Evolutionary conservation across 2,113 vertebrate species (phyloP).

Genomic region (Apistogramma diplotaenia): DNA sequence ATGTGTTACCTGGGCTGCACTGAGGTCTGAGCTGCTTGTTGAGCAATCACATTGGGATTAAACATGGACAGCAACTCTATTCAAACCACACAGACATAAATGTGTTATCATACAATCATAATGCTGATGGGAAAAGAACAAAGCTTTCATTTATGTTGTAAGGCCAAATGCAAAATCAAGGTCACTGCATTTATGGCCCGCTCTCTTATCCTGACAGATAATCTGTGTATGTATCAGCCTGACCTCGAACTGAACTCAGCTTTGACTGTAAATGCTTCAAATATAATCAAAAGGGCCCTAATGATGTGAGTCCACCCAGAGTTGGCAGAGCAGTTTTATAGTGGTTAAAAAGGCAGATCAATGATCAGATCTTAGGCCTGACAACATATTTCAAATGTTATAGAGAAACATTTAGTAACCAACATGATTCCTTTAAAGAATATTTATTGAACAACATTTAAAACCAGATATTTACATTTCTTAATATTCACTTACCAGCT

Average conservation of each 20-base stretch:
- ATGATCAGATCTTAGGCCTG: background rate
- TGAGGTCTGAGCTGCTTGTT: constrained; percentile 18
- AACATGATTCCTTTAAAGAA: background rate
- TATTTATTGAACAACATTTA: background rate
- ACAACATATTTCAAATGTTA: too few relatives aligned
- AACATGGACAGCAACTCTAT: constrained; percentile 74
- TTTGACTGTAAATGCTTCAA: background rate
- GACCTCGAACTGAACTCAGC: background rate
- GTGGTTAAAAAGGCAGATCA: background rate
- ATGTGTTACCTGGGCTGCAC: constrained; percentile 52
- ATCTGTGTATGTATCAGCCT: background rate
- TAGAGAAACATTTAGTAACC: background rate
- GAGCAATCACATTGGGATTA: constrained; percentile 53
- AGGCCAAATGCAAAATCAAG: background rate
- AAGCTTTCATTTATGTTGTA: background rate
- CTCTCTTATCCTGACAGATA: constrained; percentile 32
- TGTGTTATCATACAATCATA: background rate
- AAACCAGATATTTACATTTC: background rate
- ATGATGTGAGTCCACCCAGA: background rate
- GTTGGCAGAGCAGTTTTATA: background rate
- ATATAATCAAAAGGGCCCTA: background rate
- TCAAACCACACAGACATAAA: background rate
- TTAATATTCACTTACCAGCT: constrained; percentile 50
- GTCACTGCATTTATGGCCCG: constrained; percentile 37
- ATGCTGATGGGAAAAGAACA: background rate